Percentiles rank a stretch among this genome's conserved stretches.
Evolutionary conservation across 2,888 invertebrate genomes (phyloP).

Genomic region (Perdita meconis): DNA sequence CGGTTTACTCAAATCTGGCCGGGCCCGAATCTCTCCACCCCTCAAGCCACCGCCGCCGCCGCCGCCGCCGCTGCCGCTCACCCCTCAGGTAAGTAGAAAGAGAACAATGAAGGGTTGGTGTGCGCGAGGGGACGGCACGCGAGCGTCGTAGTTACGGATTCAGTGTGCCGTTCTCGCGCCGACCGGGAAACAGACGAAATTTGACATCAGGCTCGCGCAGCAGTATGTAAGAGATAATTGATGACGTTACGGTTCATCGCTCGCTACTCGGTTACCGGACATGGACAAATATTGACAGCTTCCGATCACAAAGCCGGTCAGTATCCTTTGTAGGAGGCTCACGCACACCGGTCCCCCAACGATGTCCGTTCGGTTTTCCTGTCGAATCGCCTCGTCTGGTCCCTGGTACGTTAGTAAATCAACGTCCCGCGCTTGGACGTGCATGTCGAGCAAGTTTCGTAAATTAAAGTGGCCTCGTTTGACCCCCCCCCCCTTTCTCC

Average conservation of each 20-base stretch:
- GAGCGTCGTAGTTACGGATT: constrained; percentile 19
- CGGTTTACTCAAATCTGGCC: constrained; percentile 67
- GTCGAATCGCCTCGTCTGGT: constrained; percentile 50
- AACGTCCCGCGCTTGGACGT: constrained; percentile 60
- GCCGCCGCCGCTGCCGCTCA: no score
- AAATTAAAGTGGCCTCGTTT: constrained; percentile 66
- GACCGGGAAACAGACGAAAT: constrained; percentile 57
- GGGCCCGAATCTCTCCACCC: not conserved
- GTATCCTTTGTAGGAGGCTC: constrained; percentile 66
- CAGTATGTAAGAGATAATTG: constrained; percentile 79
- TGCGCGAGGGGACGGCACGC: constrained; percentile 14
- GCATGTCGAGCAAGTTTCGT: constrained; percentile 65
- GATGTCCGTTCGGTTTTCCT: constrained; percentile 69
- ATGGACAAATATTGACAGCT: constrained; percentile 78
- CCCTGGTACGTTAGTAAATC: constrained; percentile 64
- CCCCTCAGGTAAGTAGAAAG: constrained; percentile 55
- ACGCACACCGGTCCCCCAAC: constrained; percentile 50
- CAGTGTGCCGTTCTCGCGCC: constrained; percentile 18
- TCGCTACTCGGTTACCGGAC: constrained; percentile 73
- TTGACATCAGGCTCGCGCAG: constrained; percentile 59
- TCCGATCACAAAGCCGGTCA: constrained; percentile 64
- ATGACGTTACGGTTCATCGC: constrained; percentile 78
- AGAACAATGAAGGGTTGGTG: constrained; percentile 19
- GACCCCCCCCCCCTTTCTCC: no score
- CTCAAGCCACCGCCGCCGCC: no score